These are phyloP conservation scores for Diabrotica virgifera DNA, from an alignment of 1,140 invertebrate genomes.

Conservation along the genomic window DNA sequence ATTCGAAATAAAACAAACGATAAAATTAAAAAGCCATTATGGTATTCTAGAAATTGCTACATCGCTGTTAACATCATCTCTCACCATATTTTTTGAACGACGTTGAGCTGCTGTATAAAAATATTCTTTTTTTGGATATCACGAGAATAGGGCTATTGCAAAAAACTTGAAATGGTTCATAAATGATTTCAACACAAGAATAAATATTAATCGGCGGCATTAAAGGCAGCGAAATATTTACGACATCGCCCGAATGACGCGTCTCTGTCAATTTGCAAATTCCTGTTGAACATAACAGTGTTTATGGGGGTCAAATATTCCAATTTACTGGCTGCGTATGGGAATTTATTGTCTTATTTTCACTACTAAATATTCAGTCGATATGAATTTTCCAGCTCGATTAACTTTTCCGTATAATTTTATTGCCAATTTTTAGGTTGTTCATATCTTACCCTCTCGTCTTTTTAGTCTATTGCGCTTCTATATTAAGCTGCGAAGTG, in stretches of 20 bases:
- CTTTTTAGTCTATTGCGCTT: constrained; percentile 10
- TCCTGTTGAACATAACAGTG: constrained; percentile 40
- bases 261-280: constrained; percentile 40
- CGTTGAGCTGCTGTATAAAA: too few species aligned
- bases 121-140: too few species aligned
- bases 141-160: too few species aligned
- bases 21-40: too few species aligned
- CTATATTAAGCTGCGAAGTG: neutral
- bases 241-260: constrained; percentile 9
- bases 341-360: constrained; percentile 45
- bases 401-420: constrained; percentile 45
- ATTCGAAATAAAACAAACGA: too few species aligned
- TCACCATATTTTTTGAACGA: too few species aligned
- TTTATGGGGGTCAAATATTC: constrained; percentile 47
- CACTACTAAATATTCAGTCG: constrained; percentile 43
- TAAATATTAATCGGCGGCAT: constrained; percentile 18
- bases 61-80: too few species aligned
- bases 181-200: neutral
- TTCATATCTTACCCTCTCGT: constrained; percentile 28
- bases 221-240: constrained; percentile 19
- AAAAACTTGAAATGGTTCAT: too few species aligned
- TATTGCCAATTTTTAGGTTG: constrained; percentile 42
- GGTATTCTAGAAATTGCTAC: too few species aligned
- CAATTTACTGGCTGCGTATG: constrained; percentile 41
- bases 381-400: constrained; percentile 39